Percentiles rank a stretch among this genome's conserved stretches.
Evolutionary conservation across 2,797 vertebrate genomes (phyloP).

Genomic region (Tarsius wallacei): DNA sequence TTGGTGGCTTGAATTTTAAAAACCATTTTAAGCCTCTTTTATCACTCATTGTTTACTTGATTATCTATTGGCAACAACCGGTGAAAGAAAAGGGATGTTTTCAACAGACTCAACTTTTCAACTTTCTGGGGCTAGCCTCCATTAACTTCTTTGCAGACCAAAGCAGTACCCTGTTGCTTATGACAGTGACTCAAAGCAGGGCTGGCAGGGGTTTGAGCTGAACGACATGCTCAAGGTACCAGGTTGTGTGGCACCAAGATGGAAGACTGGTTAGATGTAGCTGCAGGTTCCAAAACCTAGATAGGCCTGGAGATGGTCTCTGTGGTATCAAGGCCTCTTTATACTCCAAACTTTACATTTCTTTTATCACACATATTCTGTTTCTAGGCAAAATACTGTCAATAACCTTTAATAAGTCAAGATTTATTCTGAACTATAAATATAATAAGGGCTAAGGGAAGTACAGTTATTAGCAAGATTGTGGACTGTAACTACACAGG

Average conservation of each 20-base stretch:
- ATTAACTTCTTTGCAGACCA: background rate
- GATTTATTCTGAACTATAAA: background rate
- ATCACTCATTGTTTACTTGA: background rate
- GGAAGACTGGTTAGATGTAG: too few species aligned
- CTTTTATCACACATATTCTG: background rate
- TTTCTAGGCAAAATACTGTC: background rate
- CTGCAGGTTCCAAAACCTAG: background rate
- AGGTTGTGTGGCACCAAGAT: fast-evolving
- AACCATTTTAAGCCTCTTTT: background rate
- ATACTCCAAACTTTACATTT: background rate
- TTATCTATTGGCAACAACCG: background rate
- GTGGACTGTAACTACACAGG: background rate
- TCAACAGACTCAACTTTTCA: background rate
- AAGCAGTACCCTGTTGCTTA: background rate
- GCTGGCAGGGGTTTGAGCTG: background rate
- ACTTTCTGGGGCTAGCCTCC: background rate
- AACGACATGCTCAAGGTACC: background rate
- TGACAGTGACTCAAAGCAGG: background rate
- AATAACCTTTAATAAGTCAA: background rate
- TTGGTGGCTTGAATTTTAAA: background rate
- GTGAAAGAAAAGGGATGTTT: background rate
- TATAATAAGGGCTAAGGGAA: background rate
- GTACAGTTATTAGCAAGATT: background rate
- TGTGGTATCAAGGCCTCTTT: background rate
- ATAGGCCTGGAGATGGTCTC: fast-evolving